Percentiles rank a stretch among this genome's conserved stretches.
phyloP scores from a whole-genome alignment of 1,140 invertebrate species.

The Solen grandis region DNA sequence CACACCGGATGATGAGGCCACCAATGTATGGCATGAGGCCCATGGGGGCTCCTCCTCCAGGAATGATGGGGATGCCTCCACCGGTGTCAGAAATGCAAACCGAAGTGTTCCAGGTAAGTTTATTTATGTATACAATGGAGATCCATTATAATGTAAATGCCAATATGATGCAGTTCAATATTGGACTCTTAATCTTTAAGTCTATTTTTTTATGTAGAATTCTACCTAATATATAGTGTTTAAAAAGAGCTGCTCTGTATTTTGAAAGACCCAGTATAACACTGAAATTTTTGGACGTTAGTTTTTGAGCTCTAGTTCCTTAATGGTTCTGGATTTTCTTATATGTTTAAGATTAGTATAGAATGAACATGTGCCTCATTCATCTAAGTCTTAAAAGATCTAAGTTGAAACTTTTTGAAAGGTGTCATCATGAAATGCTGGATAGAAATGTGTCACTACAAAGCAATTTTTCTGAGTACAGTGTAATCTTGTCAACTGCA shows the following conservation, averaged over 20 bases:
- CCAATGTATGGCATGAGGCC: neutral
- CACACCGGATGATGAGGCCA: neutral
- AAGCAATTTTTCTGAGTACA: no score
- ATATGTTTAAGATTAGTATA: no score
- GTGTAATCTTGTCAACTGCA: no score
- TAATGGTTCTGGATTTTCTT: no score
- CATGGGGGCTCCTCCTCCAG: neutral
- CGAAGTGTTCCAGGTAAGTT: conserved; percentile 48
- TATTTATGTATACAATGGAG: neutral
- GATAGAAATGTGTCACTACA: no score
- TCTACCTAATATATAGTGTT: neutral
- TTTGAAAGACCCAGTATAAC: neutral
- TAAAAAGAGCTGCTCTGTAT: neutral
- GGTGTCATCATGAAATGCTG: no score
- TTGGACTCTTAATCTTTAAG: neutral
- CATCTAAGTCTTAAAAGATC: no score
- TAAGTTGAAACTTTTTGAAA: no score
- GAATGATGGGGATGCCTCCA: conserved; percentile 3
- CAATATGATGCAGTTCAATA: neutral
- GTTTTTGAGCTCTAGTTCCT: no score
- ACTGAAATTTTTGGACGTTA: neutral
- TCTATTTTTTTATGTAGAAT: neutral
- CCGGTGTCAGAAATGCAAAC: neutral
- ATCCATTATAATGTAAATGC: neutral
- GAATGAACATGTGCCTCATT: no score